Percentiles rank a stretch among this genome's conserved stretches.
phyloP scores from a whole-genome alignment of 2,113 vertebrate species.

The Speoplatyrhinus poulsoni region DNA sequence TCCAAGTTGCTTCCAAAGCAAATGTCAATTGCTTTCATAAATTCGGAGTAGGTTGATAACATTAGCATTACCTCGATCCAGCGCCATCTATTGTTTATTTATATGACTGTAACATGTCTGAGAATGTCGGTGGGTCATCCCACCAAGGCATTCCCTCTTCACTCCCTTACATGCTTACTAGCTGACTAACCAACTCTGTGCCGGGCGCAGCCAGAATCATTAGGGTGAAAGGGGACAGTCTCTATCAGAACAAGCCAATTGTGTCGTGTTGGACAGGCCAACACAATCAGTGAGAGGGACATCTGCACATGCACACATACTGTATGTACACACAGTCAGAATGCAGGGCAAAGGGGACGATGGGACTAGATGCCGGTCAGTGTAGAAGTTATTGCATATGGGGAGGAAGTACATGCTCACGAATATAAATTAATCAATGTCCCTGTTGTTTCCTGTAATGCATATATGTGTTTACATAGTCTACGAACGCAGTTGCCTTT shows the following conservation, averaged over 20 bases:
- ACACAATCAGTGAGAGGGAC: slow-evolving; percentile 1
- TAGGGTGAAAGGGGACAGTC: slow-evolving; percentile 45
- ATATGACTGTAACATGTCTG: background rate
- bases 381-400: background rate
- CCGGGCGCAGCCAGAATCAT: slow-evolving; percentile 33
- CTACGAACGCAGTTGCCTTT: background rate
- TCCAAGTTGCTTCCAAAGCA: too few species aligned
- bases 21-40: background rate
- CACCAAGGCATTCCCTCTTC: background rate
- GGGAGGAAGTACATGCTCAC: slow-evolving; percentile 5
- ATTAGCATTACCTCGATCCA: background rate
- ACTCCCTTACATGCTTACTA: slow-evolving; percentile 51
- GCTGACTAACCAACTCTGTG: slow-evolving; percentile 46
- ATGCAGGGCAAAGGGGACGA: background rate
- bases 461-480: background rate
- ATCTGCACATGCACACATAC: background rate
- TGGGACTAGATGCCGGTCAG: background rate
- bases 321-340: slow-evolving; percentile 2
- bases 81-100: too few species aligned
- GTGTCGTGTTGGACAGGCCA: background rate
- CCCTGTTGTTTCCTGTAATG: background rate
- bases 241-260: slow-evolving; percentile 19
- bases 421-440: background rate
- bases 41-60: background rate
- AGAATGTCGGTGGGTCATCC: background rate